Percentiles rank a stretch among this genome's conserved stretches.
These are phyloP conservation scores for Sitta europaea DNA, from an alignment of 2,113 vertebrate genomes.

Conservation along the genomic window DNA sequence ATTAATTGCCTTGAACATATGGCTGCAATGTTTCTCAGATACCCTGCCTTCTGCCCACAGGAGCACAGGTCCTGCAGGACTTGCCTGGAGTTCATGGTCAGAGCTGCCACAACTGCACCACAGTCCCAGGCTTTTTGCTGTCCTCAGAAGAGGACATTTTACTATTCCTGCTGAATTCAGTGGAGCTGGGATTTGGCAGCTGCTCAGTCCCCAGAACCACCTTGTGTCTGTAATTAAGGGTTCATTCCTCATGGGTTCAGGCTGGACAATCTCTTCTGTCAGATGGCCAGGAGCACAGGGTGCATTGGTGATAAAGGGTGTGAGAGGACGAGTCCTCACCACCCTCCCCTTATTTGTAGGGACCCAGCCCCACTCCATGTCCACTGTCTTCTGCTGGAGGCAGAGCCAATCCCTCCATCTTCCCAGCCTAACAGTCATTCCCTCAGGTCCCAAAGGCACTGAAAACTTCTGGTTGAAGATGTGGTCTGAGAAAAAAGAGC, in stretches of 20 bases:
- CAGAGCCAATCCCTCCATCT: not conserved
- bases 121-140: not conserved
- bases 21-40: not conserved
- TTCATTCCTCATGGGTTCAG: not conserved
- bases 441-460: not conserved
- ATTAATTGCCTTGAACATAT: not conserved
- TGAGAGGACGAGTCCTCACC: fast-evolving
- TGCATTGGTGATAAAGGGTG: fast-evolving
- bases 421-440: not conserved
- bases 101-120: not conserved
- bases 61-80: not conserved
- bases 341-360: fast-evolving
- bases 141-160: not conserved
- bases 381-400: not conserved
- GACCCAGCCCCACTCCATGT: not conserved
- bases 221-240: not conserved
- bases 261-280: not conserved
- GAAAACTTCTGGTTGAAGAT: not conserved
- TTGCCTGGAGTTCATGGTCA: not conserved
- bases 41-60: not conserved
- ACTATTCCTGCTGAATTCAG: not conserved
- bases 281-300: not conserved
- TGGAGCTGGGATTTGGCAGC: not conserved
- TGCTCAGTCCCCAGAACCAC: not conserved
- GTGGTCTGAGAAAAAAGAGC: not conserved